Conservation (phyloP, 2,888 invertebrate species). For the Neria commutata region DNA sequence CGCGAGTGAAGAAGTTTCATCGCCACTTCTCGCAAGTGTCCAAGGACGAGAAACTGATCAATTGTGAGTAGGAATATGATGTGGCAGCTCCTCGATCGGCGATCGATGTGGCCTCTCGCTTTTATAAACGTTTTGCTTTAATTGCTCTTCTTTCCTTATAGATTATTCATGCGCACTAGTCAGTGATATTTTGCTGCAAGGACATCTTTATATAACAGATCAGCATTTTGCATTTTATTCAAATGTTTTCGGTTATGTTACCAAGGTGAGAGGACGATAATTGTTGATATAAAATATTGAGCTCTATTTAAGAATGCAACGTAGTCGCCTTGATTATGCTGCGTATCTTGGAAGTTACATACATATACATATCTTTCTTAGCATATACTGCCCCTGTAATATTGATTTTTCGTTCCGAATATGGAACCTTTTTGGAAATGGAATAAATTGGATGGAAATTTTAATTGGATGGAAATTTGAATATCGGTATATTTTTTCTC, state of each 20-base stretch:
- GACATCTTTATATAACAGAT: constrained; percentile 90
- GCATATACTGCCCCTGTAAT: no score
- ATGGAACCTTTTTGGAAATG: no score
- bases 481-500: no score
- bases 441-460: no score
- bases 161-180: constrained; percentile 93
- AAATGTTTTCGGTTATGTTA: constrained; percentile 93
- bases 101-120: background rate
- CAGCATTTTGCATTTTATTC: constrained; percentile 97
- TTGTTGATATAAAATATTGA: constrained; percentile 36
- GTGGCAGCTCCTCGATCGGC: background rate
- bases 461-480: no score
- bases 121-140: background rate
- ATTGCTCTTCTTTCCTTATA: constrained; percentile 51
- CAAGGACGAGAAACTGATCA: constrained; percentile 82
- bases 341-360: no score
- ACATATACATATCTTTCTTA: no score
- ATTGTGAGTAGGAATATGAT: constrained; percentile 71
- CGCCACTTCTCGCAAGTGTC: constrained; percentile 85
- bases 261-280: constrained; percentile 71
- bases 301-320: no score
- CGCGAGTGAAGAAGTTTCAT: constrained; percentile 87
- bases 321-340: no score
- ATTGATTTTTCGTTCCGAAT: no score
- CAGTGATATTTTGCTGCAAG: constrained; percentile 90